phyloP scores from a whole-genome alignment of 2,113 vertebrate genomes.

The Anguilla rostrata region DNA sequence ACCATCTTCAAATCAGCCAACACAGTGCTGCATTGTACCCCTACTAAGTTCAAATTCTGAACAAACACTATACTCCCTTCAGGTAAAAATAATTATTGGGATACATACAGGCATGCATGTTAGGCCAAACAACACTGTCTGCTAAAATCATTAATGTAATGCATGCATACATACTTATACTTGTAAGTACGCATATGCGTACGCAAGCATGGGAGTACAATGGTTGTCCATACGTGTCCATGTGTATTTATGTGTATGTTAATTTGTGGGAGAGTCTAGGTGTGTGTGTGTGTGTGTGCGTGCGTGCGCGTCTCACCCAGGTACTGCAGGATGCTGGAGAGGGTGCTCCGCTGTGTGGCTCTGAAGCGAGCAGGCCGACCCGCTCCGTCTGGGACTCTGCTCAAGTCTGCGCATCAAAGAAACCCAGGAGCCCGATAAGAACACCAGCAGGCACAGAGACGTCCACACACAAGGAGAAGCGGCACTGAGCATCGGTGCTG shows the following conservation, averaged over 20 bases:
- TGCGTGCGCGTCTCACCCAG: conserved; percentile 73
- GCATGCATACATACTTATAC: neutral
- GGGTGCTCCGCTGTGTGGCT: conserved; percentile 83
- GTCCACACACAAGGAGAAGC: neutral
- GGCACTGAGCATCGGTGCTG: neutral
- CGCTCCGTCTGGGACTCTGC: conserved; percentile 85
- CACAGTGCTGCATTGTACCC: too few species aligned
- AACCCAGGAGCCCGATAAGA: conserved; percentile 39
- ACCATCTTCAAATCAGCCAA: too few species aligned
- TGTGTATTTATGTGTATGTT: neutral
- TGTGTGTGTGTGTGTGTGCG: neutral
- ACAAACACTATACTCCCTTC: too few species aligned
- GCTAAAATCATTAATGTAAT: neutral
- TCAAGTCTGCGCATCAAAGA: conserved; percentile 81
- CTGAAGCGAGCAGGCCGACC: conserved; percentile 86
- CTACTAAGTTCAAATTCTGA: too few species aligned
- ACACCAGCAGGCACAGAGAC: conserved; percentile 32
- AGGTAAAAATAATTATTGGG: too few species aligned
- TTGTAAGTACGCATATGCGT: neutral
- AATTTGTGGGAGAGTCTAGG: neutral
- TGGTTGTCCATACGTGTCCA: too few species aligned
- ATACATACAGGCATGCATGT: neutral
- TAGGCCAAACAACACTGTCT: neutral
- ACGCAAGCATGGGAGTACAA: neutral
- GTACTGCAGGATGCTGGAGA: conserved; percentile 92